Conservation (phyloP, 2,113 vertebrate genomes). For the Alligator sinensis region DNA sequence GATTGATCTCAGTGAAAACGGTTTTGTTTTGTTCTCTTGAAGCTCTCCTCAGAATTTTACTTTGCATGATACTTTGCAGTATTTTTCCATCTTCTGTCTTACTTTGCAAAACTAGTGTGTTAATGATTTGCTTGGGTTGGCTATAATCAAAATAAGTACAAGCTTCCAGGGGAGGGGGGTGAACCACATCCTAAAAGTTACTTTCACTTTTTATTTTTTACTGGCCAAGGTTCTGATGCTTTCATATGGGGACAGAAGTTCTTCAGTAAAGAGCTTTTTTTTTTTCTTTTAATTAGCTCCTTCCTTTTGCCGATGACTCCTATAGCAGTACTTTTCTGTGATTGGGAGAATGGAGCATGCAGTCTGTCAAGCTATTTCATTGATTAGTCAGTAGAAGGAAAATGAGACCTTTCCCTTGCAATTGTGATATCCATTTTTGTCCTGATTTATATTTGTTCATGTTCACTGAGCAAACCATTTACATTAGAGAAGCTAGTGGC, state of each 20-base stretch:
- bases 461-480: background rate
- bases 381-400: background rate
- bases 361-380: background rate
- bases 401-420: background rate
- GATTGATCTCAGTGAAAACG: conserved; percentile 57
- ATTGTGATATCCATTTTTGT: fast-evolving
- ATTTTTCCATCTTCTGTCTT: conserved; percentile 19
- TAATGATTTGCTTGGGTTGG: conserved; percentile 19
- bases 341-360: background rate
- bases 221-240: background rate
- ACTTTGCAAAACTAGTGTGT: background rate
- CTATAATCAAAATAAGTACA: background rate
- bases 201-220: conserved; percentile 13
- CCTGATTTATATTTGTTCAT: background rate
- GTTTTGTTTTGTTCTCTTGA: conserved; percentile 63
- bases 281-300: background rate
- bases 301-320: background rate
- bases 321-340: background rate
- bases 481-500: too few relatives aligned
- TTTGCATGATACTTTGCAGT: conserved; percentile 53
- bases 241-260: background rate
- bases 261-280: background rate
- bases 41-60: conserved; percentile 37
- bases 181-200: conserved; percentile 14
- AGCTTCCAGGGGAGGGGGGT: background rate